phyloP scores from a whole-genome alignment of 2,797 vertebrate species.

The Chanos chanos region DNA sequence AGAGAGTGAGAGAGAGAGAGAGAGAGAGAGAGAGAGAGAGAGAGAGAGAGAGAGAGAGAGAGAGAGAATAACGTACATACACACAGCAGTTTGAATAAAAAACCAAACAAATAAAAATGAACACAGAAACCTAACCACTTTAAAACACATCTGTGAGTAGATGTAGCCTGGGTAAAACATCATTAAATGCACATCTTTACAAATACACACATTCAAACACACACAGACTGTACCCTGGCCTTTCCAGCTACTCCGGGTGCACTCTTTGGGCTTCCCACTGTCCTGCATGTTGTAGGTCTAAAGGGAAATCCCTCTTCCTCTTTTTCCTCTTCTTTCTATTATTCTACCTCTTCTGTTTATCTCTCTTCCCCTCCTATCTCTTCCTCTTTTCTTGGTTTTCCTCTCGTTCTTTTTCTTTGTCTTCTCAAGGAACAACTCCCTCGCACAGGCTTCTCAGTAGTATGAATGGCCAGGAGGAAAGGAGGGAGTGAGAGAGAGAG shows the following conservation, averaged over 20 bases:
- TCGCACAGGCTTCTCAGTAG: slow-evolving; percentile 75
- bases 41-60: too few species aligned
- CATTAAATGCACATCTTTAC: too few species aligned
- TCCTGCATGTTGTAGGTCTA: slow-evolving; percentile 91
- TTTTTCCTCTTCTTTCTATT: slow-evolving; percentile 32
- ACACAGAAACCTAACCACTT: too few species aligned
- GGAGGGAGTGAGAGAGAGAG: slow-evolving; percentile 48
- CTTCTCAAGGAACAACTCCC: slow-evolving; percentile 55
- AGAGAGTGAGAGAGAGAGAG: neutral
- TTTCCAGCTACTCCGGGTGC: slow-evolving; percentile 95
- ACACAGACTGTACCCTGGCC: slow-evolving; percentile 87
- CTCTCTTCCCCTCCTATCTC: too few species aligned
- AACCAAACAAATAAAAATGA: too few species aligned
- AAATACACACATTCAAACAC: neutral
- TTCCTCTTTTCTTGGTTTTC: too few species aligned
- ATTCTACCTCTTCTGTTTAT: neutral
- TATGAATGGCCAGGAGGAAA: slow-evolving; percentile 71
- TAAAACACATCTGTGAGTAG: too few species aligned
- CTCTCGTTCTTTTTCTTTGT: slow-evolving; percentile 58
- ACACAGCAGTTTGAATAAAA: too few species aligned
- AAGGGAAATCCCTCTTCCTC: slow-evolving; percentile 33
- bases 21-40: too few species aligned
- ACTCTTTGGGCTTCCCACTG: slow-evolving; percentile 91
- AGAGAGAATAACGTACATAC: too few species aligned
- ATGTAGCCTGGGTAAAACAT: too few species aligned